These are phyloP conservation scores for Eublepharis macularius DNA, from an alignment of 2,113 vertebrate species.

Conservation along the genomic window DNA sequence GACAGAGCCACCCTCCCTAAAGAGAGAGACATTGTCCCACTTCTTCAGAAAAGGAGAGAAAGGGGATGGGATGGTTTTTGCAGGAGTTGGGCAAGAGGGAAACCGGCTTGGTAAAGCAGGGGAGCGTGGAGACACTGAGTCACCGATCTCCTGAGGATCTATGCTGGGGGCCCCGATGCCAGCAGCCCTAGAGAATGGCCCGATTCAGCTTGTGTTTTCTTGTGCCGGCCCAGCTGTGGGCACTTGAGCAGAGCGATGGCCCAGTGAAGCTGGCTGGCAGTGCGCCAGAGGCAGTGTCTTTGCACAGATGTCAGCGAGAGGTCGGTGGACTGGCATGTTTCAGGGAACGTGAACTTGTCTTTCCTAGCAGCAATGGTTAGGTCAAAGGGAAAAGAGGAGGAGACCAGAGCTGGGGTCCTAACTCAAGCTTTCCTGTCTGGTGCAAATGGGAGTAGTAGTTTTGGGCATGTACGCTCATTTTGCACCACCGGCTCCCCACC, in stretches of 20 bases:
- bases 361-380: background rate
- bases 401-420: background rate
- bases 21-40: background rate
- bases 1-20: background rate
- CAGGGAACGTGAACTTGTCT: background rate
- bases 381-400: background rate
- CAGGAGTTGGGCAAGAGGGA: background rate
- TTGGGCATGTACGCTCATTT: too few relatives aligned
- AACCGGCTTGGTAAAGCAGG: background rate
- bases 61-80: background rate
- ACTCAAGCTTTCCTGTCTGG: too few relatives aligned
- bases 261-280: background rate
- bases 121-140: background rate
- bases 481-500: too few relatives aligned
- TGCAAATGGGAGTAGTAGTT: too few relatives aligned
- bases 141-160: background rate
- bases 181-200: background rate
- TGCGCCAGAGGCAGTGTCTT: background rate
- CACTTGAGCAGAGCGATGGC: background rate
- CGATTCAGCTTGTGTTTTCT: background rate
- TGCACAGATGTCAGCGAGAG: background rate
- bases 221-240: background rate
- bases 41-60: background rate
- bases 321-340: background rate
- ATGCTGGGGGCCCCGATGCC: background rate